Percentiles rank a stretch among this genome's conserved stretches.
These are phyloP conservation scores for Erythrocercus mccallii DNA, from an alignment of 2,113 vertebrate species.

Conservation along the genomic window DNA sequence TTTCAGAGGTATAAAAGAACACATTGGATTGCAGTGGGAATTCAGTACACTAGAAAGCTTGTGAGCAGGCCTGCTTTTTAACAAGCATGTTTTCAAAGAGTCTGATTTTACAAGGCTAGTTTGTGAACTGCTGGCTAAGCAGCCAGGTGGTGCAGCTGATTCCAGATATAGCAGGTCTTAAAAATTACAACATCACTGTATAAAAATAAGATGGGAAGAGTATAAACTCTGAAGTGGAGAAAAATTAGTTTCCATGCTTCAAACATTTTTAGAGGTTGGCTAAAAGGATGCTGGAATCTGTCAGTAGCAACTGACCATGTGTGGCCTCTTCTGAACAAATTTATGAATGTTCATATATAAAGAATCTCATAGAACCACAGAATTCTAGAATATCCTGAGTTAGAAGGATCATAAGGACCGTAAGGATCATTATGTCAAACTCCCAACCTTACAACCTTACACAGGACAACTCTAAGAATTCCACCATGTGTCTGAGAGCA, in stretches of 20 bases:
- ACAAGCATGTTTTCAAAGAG: conserved; percentile 12
- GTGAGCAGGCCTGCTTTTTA: conserved; percentile 1
- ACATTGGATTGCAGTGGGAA: not conserved
- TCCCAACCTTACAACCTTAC: not conserved
- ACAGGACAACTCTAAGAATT: not conserved
- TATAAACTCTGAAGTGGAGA: not conserved
- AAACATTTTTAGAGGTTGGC: not conserved
- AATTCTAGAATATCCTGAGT: not conserved
- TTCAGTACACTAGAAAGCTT: not conserved
- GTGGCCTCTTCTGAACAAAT: not conserved
- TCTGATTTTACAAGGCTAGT: not conserved
- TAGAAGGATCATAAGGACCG: not conserved
- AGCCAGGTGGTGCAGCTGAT: not conserved
- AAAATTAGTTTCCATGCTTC: not conserved
- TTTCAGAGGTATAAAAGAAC: not conserved
- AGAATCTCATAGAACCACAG: not conserved
- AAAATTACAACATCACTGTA: not conserved
- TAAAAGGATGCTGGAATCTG: not conserved
- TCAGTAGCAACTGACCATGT: not conserved
- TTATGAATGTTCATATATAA: not conserved
- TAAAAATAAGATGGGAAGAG: conserved; percentile 5
- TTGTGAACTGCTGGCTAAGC: conserved; percentile 56
- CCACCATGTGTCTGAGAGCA: not conserved
- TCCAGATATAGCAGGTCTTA: conserved; percentile 34
- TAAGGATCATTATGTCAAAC: not conserved